Conservation (phyloP, 2,797 vertebrate species). For the Megalops cyprinoides region DNA sequence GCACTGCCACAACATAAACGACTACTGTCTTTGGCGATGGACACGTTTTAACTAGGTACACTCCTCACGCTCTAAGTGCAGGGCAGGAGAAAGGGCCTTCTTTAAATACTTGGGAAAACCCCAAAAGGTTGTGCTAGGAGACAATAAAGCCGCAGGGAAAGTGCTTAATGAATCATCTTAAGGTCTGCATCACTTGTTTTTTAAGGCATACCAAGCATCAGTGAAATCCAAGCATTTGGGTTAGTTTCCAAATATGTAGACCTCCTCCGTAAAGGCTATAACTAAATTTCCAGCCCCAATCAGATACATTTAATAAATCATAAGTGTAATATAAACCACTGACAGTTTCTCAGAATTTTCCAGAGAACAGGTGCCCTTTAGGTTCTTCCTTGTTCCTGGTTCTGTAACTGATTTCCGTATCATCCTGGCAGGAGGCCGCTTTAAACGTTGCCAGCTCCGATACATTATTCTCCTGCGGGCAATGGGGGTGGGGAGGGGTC, state of each 20-base stretch:
- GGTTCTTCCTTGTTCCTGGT: not conserved
- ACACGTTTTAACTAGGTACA: conserved; percentile 15
- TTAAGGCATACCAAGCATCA: no score
- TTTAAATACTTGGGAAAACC: not conserved
- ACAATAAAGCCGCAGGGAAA: not conserved
- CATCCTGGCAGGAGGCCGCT: not conserved
- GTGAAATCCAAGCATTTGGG: no score
- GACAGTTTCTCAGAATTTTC: not conserved
- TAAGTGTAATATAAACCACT: no score
- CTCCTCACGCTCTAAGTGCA: not conserved
- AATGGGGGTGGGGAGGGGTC: not conserved
- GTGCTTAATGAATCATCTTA: no score
- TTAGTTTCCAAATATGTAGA: no score
- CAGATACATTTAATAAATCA: no score
- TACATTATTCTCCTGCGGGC: not conserved
- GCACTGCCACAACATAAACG: not conserved
- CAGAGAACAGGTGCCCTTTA: not conserved
- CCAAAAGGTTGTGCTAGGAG: not conserved
- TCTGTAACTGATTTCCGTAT: not conserved
- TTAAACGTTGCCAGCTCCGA: not conserved
- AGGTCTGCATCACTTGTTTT: no score
- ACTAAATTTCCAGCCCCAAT: no score
- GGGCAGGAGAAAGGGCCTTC: not conserved
- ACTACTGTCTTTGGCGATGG: not conserved
- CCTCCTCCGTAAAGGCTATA: no score